A percentile compares a stretch with the other conserved stretches of the same genome.
Evolutionary conservation across 2,888 invertebrate genomes (phyloP).

Genomic region (Willowsia nigromaculata): DNA sequence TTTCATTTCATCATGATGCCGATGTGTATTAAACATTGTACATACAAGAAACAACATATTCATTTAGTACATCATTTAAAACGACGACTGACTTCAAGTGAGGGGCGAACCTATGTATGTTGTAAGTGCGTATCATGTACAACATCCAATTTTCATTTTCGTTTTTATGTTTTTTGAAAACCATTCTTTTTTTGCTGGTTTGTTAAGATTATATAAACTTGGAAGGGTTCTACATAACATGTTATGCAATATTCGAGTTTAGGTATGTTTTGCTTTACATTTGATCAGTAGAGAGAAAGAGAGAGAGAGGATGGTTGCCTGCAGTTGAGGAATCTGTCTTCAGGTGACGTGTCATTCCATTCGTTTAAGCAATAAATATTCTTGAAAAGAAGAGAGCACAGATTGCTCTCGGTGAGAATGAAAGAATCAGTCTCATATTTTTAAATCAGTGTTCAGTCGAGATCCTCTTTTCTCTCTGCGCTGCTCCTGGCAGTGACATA

Average conservation of each 20-base stretch:
- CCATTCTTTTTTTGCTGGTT: constrained; percentile 33
- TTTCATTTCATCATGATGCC: constrained; percentile 68
- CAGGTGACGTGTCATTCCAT: constrained; percentile 73
- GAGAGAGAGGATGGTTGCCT: not conserved
- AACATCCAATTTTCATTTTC: constrained; percentile 53
- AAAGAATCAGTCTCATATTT: constrained; percentile 68
- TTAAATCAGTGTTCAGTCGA: constrained; percentile 57
- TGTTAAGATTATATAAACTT: too few relatives aligned
- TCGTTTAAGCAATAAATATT: constrained; percentile 71
- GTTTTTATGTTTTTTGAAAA: constrained; percentile 46
- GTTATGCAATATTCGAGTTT: too few relatives aligned
- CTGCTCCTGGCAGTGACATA: constrained; percentile 44
- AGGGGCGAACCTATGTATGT: not conserved
- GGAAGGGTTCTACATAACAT: too few relatives aligned
- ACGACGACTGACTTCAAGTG: not conserved
- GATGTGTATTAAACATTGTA: constrained; percentile 9
- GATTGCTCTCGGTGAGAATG: constrained; percentile 72
- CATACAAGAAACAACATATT: constrained; percentile 11
- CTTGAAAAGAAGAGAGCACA: constrained; percentile 63
- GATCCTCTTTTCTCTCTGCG: constrained; percentile 1
- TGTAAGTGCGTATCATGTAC: constrained; percentile 29
- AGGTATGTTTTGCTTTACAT: not conserved
- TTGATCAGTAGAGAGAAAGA: too few relatives aligned
- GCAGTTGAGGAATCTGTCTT: constrained; percentile 71
- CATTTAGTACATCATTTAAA: constrained; percentile 37